Evolutionary conservation across 2,113 vertebrate species (phyloP).

Genomic region (Cisticola juncidis): DNA sequence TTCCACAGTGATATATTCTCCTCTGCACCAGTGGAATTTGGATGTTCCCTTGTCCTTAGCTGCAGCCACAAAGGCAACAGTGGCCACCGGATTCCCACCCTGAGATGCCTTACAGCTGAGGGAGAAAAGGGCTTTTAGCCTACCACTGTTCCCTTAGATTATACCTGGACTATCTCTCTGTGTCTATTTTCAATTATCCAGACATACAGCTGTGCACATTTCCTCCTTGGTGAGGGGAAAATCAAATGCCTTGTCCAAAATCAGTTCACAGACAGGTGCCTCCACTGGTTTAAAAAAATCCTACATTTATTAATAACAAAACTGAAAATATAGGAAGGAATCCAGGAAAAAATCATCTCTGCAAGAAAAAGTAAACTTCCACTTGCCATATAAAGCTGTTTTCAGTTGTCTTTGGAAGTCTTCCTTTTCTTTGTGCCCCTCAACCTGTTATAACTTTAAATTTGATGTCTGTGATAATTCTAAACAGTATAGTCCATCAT

Average conservation of each 20-base stretch:
- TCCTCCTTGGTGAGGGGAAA: background rate
- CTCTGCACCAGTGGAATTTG: fast-evolving
- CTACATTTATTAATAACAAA: background rate
- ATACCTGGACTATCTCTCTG: background rate
- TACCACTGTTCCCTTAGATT: background rate
- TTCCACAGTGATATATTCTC: background rate
- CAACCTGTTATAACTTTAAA: background rate
- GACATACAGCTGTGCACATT: background rate
- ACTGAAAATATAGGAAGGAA: background rate
- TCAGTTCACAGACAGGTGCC: background rate
- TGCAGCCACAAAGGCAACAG: background rate
- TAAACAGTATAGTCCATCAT: background rate
- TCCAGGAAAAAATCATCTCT: background rate
- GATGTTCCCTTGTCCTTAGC: background rate
- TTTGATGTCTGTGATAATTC: background rate
- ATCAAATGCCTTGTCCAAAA: background rate
- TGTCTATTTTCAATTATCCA: background rate
- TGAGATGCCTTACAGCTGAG: background rate
- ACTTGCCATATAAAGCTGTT: background rate
- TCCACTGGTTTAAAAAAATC: background rate
- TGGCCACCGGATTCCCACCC: background rate
- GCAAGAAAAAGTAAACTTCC: background rate
- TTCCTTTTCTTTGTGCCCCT: background rate
- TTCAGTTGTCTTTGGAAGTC: background rate
- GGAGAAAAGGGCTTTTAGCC: background rate